Percentiles rank a stretch among this genome's conserved stretches.
Conservation (phyloP, 2,113 vertebrate genomes). For the Odocoileus virginianus region DNA sequence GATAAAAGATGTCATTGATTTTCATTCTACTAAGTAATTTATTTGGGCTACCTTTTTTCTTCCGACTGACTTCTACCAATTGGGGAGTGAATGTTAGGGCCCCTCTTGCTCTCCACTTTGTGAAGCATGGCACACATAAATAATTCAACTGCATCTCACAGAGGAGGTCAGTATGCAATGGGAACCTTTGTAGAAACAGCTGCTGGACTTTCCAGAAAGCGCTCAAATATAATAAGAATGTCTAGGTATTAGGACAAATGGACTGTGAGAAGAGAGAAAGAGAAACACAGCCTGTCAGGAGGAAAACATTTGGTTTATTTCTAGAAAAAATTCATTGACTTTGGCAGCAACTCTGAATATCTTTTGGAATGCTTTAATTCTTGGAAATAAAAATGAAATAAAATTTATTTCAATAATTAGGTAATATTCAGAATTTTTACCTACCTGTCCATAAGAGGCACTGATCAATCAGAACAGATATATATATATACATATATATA, state of each 20-base stretch:
- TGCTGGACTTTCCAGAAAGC: background rate
- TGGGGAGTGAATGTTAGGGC: background rate
- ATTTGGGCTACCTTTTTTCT: slow-evolving; percentile 10
- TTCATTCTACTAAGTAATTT: slow-evolving; percentile 56
- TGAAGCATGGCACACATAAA: background rate
- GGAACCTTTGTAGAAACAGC: background rate
- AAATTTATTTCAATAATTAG: background rate
- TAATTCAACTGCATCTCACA: slow-evolving; percentile 21
- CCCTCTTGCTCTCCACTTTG: background rate
- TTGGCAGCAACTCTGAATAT: background rate
- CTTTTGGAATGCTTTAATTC: background rate
- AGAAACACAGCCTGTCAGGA: background rate
- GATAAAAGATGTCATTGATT: slow-evolving; percentile 58
- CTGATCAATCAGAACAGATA: background rate
- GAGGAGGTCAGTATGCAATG: background rate
- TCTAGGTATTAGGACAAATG: background rate
- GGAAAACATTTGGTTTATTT: background rate
- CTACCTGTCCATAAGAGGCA: background rate
- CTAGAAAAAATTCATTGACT: background rate
- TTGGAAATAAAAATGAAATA: background rate
- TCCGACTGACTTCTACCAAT: background rate
- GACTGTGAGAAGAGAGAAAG: background rate
- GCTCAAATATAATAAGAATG: background rate
- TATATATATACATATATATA: background rate
- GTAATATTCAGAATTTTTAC: background rate